Evolutionary conservation across 1,140 invertebrate genomes (phyloP).

Genomic region (Lucilia sericata): DNA sequence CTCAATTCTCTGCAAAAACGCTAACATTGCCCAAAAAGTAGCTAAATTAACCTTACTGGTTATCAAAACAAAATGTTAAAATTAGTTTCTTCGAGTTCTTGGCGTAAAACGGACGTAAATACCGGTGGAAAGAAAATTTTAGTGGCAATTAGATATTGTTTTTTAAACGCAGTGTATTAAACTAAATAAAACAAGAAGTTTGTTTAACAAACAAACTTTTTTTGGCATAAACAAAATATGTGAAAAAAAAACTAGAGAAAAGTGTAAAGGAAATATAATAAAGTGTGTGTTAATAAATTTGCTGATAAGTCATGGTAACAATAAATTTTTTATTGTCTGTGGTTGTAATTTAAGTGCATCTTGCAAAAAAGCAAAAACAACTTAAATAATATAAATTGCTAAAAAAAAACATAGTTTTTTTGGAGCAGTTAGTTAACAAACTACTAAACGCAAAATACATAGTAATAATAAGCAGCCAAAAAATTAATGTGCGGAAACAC

Average conservation of each 20-base stretch:
- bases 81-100: conserved; percentile 26
- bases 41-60: not conserved
- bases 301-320: not conserved
- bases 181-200: not conserved
- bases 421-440: not conserved
- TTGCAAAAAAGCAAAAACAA: not conserved
- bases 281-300: not conserved
- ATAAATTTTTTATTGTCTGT: conserved; percentile 23
- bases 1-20: too few species aligned
- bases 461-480: not conserved
- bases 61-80: not conserved
- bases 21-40: too few species aligned
- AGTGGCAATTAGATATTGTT: not conserved
- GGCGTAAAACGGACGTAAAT: not conserved
- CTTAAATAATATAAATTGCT: not conserved
- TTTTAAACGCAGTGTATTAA: not conserved
- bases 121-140: not conserved
- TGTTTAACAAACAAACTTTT: not conserved
- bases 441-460: not conserved
- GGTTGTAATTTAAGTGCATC: not conserved
- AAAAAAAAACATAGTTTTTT: conserved; percentile 12
- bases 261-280: not conserved
- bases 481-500: conserved; percentile 9
- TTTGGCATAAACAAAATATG: not conserved
- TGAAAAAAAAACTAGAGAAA: not conserved